Evolutionary conservation across 2,797 vertebrate species (phyloP).

Genomic region (Sebastiscus tertius): DNA sequence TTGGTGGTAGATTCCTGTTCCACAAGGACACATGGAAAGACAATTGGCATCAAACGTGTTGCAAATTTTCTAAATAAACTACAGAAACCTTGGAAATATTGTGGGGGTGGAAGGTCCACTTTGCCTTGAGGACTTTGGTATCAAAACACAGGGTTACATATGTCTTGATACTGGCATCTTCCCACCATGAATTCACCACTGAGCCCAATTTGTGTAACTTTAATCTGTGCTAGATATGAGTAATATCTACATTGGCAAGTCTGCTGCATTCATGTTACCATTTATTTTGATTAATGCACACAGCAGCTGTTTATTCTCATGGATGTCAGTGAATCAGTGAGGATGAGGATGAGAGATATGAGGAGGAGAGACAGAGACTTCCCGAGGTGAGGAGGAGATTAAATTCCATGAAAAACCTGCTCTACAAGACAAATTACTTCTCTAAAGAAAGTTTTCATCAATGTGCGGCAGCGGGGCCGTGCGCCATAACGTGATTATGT

Average conservation of each 20-base stretch:
- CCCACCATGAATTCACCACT: slow-evolving; percentile 7
- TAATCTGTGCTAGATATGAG: slow-evolving; percentile 4
- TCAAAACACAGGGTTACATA: background rate
- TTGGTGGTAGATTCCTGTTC: background rate
- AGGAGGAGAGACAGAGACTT: slow-evolving; percentile 23
- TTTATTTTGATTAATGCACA: slow-evolving; percentile 20
- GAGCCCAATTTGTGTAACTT: background rate
- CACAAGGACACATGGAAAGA: background rate
- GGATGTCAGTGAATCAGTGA: slow-evolving; percentile 24
- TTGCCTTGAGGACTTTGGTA: background rate
- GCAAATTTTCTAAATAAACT: background rate
- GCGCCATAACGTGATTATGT: slow-evolving; percentile 43
- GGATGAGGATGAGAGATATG: slow-evolving; percentile 3
- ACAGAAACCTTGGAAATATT: background rate
- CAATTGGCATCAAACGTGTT: background rate
- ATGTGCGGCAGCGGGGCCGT: slow-evolving; percentile 15
- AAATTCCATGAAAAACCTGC: slow-evolving; percentile 49
- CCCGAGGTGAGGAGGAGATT: slow-evolving; percentile 58
- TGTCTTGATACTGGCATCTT: background rate
- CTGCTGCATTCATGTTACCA: slow-evolving; percentile 3
- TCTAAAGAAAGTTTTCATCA: slow-evolving; percentile 65
- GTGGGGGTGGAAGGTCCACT: background rate
- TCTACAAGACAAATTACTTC: slow-evolving; percentile 56
- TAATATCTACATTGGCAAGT: background rate
- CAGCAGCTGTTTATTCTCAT: slow-evolving; percentile 44